Conservation (phyloP, 2,797 vertebrate genomes). For the Girardinus metallicus region DNA sequence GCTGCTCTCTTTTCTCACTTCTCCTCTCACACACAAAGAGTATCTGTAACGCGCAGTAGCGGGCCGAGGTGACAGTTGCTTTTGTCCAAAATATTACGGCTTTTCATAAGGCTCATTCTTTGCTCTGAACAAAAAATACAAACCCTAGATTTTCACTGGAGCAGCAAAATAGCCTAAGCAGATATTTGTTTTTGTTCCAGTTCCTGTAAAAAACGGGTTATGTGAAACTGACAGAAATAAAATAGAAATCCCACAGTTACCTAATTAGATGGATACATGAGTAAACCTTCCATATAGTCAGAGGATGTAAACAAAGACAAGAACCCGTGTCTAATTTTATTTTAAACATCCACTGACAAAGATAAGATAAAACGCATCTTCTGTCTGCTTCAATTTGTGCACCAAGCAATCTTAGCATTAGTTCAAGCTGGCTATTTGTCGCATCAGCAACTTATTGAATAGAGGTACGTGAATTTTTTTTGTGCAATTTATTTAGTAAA, state of each 20-base stretch:
- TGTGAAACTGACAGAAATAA: conserved; percentile 53
- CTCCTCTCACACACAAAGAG: conserved; percentile 47
- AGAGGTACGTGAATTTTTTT: conserved; percentile 31
- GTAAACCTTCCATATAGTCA: conserved; percentile 32
- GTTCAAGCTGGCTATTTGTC: conserved; percentile 63
- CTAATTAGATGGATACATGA: conserved; percentile 45
- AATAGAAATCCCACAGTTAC: conserved; percentile 57
- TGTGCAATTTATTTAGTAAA: conserved; percentile 36
- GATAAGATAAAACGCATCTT: conserved; percentile 23
- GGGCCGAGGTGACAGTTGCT: conserved; percentile 38
- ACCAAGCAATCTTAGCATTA: conserved; percentile 29
- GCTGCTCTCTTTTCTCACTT: conserved; percentile 10
- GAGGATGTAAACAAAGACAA: conserved; percentile 18
- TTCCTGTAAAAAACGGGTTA: conserved; percentile 56
- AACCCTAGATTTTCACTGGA: conserved; percentile 43
- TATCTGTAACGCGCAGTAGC: conserved; percentile 40
- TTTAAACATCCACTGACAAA: conserved; percentile 38
- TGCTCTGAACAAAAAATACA: conserved; percentile 51
- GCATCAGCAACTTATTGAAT: conserved; percentile 57
- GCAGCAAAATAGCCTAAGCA: conserved; percentile 38
- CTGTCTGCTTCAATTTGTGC: conserved; percentile 28
- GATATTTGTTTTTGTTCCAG: conserved; percentile 62
- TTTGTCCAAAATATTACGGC: conserved; percentile 47
- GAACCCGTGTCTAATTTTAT: conserved; percentile 26
- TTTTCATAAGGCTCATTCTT: conserved; percentile 51